Evolutionary conservation across 2,797 vertebrate genomes (phyloP), one percentile per base, ranked within the genome.

Genomic region (Sciurus vulgaris): DNA sequence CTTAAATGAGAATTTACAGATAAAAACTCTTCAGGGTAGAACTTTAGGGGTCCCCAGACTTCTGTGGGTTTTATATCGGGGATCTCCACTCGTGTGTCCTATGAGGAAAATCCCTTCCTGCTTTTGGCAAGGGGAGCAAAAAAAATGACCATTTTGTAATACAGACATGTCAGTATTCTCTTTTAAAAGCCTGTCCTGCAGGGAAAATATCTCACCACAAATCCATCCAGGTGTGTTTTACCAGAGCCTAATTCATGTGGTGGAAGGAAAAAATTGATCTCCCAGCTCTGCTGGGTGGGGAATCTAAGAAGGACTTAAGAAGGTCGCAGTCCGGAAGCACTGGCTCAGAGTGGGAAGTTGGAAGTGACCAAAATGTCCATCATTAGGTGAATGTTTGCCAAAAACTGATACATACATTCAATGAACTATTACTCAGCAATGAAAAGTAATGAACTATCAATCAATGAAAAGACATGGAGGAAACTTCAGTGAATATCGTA

Each of bases 1-100:
- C 44, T 88, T 77, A 92, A 87, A 86, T 20, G 18, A 44, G 61
- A 63, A 44, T n/a, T 47, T 67, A 73, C 30, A 88, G 54, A 91
- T 65, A 54, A 87, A 65, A 78, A 28, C 47, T 35, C 63, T 20
- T 70, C 7, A 77, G 38, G 56, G 13, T 72, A 7, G 9, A 65
- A n/a, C 18, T 17, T 38, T 70, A 61, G 22, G 12, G 14, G 6
- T 2, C 5, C 22, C 30, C 18, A 35, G 63, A 69, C 7, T 73
- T 94, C 20, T 82, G 10, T 74, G 24, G 72, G 5, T 18, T 91
- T 76, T 87, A 51, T 6, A 20, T 69, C 20, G 6, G 17, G 38
- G 17, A 44, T 1, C 41, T n/a, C 6, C 3, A 41, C 26, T 5
- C 41, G 8, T 8, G 61, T n/a, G 70, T 82, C 22, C 61, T 22